Evolutionary conservation across 2,888 invertebrate genomes (phyloP).

Genomic region (Lottia scabra): DNA sequence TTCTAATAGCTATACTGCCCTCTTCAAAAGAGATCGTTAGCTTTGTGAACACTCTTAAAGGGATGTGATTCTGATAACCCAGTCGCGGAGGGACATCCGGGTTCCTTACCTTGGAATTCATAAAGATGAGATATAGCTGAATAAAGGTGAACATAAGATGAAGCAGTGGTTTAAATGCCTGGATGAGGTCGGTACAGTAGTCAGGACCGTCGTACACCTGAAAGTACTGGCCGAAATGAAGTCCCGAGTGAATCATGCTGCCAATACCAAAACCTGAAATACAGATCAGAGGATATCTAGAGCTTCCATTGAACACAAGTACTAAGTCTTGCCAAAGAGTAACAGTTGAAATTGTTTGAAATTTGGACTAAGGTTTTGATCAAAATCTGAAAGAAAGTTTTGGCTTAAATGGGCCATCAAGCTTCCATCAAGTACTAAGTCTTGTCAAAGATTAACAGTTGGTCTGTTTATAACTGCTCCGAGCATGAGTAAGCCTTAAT

Average conservation of each 20-base stretch:
- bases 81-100: too few relatives aligned
- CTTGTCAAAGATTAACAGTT: background rate
- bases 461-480: too few relatives aligned
- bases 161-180: conserved; percentile 90
- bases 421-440: too few relatives aligned
- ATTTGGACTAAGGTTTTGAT: too few relatives aligned
- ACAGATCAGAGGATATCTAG: background rate
- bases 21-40: background rate
- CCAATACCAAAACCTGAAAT: conserved; percentile 43
- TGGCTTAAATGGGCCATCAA: too few relatives aligned
- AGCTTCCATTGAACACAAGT: too few relatives aligned
- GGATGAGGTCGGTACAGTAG: conserved; percentile 84
- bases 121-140: conserved; percentile 98
- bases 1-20: too few relatives aligned
- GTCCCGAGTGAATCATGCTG: conserved; percentile 47
- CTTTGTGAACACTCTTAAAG: too few relatives aligned
- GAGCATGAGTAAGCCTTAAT: background rate
- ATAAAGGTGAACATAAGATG: conserved; percentile 97
- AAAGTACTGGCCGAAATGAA: conserved; percentile 39
- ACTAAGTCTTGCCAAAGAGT: background rate
- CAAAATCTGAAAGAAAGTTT: too few relatives aligned
- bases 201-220: conserved; percentile 70
- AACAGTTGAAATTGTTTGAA: too few relatives aligned
- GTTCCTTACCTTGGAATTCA: conserved; percentile 90
- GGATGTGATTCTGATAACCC: too few relatives aligned